Conservation (phyloP, 2,797 vertebrate genomes). For the Onychomys torridus region DNA sequence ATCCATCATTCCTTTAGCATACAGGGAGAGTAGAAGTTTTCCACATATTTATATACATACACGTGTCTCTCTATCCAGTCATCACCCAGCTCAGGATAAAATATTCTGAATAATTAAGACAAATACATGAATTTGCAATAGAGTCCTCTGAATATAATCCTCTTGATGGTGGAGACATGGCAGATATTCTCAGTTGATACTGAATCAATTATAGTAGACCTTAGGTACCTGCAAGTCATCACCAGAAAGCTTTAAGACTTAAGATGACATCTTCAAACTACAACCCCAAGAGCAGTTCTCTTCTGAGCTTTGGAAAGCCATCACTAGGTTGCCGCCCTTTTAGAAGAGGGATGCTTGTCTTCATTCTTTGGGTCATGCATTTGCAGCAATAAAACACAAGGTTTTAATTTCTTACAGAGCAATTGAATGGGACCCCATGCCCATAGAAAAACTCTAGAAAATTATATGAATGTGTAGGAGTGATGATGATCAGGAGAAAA, state of each 20-base stretch:
- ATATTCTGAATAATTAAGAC: neutral
- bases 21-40: neutral
- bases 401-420: constrained; percentile 21
- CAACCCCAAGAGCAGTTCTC: neutral
- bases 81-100: neutral
- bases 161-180: neutral
- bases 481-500: neutral
- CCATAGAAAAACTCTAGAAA: neutral
- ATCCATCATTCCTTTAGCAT: neutral
- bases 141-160: neutral
- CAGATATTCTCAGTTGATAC: neutral
- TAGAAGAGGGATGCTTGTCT: neutral
- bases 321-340: neutral
- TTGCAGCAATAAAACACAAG: neutral
- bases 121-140: neutral
- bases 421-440: neutral
- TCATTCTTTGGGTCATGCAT: neutral
- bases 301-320: neutral
- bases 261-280: neutral
- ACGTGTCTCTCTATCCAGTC: neutral
- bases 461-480: neutral
- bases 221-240: neutral
- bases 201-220: constrained; percentile 9
- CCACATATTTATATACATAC: neutral
- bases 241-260: neutral